Conservation (phyloP, 2,888 invertebrate genomes). For the Parnassius smintheus region DNA sequence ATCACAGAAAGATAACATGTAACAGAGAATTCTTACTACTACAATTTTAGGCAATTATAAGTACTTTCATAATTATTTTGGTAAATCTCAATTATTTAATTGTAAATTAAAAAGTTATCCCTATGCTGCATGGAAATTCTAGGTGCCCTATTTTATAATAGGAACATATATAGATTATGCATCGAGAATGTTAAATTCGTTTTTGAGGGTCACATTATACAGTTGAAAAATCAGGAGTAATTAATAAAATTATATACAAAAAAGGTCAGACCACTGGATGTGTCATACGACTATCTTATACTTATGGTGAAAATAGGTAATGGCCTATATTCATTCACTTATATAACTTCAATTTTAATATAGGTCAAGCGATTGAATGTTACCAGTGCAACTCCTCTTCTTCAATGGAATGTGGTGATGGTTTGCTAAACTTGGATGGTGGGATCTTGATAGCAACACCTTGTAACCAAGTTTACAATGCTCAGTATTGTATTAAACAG, state of each 20-base stretch:
- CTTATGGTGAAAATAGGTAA: not conserved
- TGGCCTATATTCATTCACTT: not conserved
- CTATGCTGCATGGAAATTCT: too few relatives aligned
- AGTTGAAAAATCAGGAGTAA: too few relatives aligned
- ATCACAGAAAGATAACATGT: not conserved
- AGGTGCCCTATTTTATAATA: too few relatives aligned
- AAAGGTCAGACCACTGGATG: too few relatives aligned
- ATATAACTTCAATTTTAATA: conserved; percentile 23
- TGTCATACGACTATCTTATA: too few relatives aligned
- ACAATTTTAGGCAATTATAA: not conserved
- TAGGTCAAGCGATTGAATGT: conserved; percentile 83
- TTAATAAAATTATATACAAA: too few relatives aligned
- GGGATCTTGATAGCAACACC: conserved; percentile 80
- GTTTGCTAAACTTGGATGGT: conserved; percentile 81
- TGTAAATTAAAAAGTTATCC: not conserved
- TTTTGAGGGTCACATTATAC: too few relatives aligned
- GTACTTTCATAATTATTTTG: not conserved
- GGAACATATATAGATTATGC: too few relatives aligned
- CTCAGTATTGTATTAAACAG: conserved; percentile 92
- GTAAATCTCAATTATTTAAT: not conserved
- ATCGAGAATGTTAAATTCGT: too few relatives aligned
- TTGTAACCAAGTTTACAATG: conserved; percentile 88
- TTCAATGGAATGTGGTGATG: conserved; percentile 85
- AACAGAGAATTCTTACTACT: not conserved
- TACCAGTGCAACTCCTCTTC: conserved; percentile 89